These are phyloP conservation scores for Polydrusus cervinus DNA, from an alignment of 2,888 invertebrate genomes.

Conservation along the genomic window DNA sequence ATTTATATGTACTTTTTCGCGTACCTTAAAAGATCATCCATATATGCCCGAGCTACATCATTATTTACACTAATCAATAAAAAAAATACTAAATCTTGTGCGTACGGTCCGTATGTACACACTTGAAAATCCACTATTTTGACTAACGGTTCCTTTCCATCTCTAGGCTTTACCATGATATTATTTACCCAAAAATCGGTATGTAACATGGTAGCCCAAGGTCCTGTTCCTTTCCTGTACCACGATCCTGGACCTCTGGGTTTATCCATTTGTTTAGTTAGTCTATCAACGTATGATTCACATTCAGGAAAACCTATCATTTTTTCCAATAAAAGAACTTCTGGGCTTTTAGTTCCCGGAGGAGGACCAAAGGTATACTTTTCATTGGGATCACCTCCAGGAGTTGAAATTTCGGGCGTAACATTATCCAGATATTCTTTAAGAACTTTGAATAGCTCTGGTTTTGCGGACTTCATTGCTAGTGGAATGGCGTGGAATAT, in stretches of 20 bases:
- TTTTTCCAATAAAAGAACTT: not conserved
- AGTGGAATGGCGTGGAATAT: conserved; percentile 40
- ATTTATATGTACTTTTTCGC: not conserved
- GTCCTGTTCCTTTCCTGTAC: conserved; percentile 60
- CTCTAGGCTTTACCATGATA: conserved; percentile 71
- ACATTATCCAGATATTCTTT: not conserved
- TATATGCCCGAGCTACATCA: conserved; percentile 27
- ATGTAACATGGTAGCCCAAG: conserved; percentile 74
- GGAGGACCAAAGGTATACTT: conserved; percentile 5
- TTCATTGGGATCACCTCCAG: not conserved
- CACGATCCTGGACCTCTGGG: conserved; percentile 2
- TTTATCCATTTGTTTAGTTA: conserved; percentile 12
- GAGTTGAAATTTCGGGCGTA: not conserved
- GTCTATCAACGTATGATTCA: conserved; percentile 15
- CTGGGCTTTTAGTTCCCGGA: conserved; percentile 13
- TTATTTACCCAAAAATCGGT: conserved; percentile 77
- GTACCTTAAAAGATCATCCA: conserved; percentile 50
- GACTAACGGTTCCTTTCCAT: conserved; percentile 50
- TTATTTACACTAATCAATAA: conserved; percentile 59
- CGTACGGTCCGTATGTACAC: conserved; percentile 58
- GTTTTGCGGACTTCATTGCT: conserved; percentile 43
- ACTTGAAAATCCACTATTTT: conserved; percentile 63
- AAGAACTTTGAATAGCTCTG: conserved; percentile 28
- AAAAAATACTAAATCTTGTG: conserved; percentile 61
- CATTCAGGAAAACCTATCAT: conserved; percentile 29